Evolutionary conservation across 1,140 invertebrate genomes (phyloP).

Genomic region (Cydia strobilella): DNA sequence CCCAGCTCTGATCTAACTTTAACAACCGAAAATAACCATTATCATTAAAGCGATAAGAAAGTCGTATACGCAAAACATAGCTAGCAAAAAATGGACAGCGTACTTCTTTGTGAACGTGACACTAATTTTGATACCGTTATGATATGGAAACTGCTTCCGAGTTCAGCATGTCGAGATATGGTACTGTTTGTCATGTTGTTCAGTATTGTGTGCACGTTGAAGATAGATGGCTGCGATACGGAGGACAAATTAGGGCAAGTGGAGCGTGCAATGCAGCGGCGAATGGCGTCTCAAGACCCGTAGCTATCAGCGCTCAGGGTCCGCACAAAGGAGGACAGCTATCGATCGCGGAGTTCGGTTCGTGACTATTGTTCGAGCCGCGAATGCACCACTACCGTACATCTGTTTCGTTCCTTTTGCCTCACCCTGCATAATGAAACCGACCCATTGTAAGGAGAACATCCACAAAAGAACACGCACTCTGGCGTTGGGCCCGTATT

Average conservation of each 20-base stretch:
- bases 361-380: constrained; percentile 69
- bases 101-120: constrained; percentile 55
- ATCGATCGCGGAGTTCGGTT: constrained; percentile 64
- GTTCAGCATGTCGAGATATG: constrained; percentile 45
- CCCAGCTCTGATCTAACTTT: constrained; percentile 42
- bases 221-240: constrained; percentile 10
- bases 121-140: constrained; percentile 70
- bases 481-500: constrained; percentile 52
- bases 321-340: constrained; percentile 60
- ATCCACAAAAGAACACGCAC: constrained; percentile 74
- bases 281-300: constrained; percentile 17
- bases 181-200: constrained; percentile 2
- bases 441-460: constrained; percentile 70
- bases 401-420: constrained; percentile 74
- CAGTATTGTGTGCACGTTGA: background rate
- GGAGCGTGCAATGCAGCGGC: constrained; percentile 4
- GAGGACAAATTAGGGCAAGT: constrained; percentile 11
- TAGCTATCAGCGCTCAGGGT: constrained; percentile 12
- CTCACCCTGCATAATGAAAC: constrained; percentile 71
- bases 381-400: constrained; percentile 66
- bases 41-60: constrained; percentile 35
- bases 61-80: constrained; percentile 22
- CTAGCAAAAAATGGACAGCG: constrained; percentile 56
- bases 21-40: constrained; percentile 37
- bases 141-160: constrained; percentile 72